Evolutionary conservation across 2,797 vertebrate species (phyloP), one percentile per base, ranked within the genome.

Genomic region (Danio aesculapii): DNA sequence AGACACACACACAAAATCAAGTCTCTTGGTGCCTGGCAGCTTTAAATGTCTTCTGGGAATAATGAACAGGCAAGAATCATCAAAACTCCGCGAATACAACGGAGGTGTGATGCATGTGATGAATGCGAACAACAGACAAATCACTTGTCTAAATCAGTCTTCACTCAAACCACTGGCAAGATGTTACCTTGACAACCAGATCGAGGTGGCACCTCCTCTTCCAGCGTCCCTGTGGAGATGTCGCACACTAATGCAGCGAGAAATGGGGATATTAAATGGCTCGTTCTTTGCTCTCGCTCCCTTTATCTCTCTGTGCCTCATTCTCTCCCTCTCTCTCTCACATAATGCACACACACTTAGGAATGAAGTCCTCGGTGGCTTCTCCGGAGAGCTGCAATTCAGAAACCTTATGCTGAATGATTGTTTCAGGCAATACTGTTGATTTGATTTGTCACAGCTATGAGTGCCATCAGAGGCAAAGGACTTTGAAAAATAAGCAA

Each of bases 121-220:
- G 84, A 84, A 81, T 66, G 44, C 53, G 75, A 86, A 92, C 86
- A 90, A 78, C 86, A 89, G 88, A 92, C 86, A 88, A 78, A 81
- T 82, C 75, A 68, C 80, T 84, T 81, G 44, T 88, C 86, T 89
- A 84, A 83, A 88, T 93, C 83, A 84, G 83, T 86, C 86, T 63
- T 84, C 81, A 80, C 85, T 79, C 87, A 88, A 86, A 88, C 88
- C 84, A 84, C 86, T 86, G 91, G 88, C 85, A 84, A 87, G 81
- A n/a, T 59, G 93, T 94, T 93, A 86, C 89, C 88, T 87, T 93
- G 90, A 91, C 93, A 91, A 93, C 93, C 86, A 81, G 87, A 85
- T 85, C 78, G 83, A 82, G 88, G 87, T 90, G 66, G 86, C 89
- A 89, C 84, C 82, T 87, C 79, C 82, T 87, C 79, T 78, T 77